Evolutionary conservation across 2,888 invertebrate species (phyloP).

Genomic region (Agonum fuliginosum): DNA sequence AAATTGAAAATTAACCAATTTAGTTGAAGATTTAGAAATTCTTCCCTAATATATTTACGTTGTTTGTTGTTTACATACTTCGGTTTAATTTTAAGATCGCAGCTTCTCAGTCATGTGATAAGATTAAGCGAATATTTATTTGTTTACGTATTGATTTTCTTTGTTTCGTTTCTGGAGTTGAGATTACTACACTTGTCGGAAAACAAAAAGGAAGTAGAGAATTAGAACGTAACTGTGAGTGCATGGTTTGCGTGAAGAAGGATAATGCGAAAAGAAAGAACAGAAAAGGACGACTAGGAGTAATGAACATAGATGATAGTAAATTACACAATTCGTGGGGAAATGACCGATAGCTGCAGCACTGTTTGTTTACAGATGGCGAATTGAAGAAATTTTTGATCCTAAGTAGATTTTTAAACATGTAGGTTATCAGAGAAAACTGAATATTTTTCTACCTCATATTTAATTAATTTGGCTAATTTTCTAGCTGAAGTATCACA

Average conservation of each 20-base stretch:
- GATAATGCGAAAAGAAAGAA: background rate
- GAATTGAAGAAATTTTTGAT: too few species aligned
- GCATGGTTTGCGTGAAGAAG: background rate
- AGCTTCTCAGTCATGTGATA: background rate
- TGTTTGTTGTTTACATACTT: slow-evolving; percentile 15
- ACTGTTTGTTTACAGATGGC: too few species aligned
- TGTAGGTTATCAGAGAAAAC: too few species aligned
- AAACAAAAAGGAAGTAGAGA: background rate
- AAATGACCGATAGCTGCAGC: too few species aligned
- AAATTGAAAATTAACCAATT: slow-evolving; percentile 40
- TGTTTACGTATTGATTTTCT: slow-evolving; percentile 23
- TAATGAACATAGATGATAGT: background rate
- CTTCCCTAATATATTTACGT: slow-evolving; percentile 13
- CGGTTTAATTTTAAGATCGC: slow-evolving; percentile 14
- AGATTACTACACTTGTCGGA: background rate
- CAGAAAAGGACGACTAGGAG: background rate
- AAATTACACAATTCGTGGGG: too few species aligned
- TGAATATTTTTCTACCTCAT: too few species aligned
- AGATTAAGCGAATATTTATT: background rate
- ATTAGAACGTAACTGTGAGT: background rate
- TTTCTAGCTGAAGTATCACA: too few species aligned
- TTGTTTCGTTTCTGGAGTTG: background rate
- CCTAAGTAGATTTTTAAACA: too few species aligned
- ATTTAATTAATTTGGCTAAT: too few species aligned
- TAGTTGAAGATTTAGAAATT: slow-evolving; percentile 26